These are phyloP conservation scores for Bicyclus anynana DNA, from an alignment of 1,140 invertebrate species.

Conservation along the genomic window DNA sequence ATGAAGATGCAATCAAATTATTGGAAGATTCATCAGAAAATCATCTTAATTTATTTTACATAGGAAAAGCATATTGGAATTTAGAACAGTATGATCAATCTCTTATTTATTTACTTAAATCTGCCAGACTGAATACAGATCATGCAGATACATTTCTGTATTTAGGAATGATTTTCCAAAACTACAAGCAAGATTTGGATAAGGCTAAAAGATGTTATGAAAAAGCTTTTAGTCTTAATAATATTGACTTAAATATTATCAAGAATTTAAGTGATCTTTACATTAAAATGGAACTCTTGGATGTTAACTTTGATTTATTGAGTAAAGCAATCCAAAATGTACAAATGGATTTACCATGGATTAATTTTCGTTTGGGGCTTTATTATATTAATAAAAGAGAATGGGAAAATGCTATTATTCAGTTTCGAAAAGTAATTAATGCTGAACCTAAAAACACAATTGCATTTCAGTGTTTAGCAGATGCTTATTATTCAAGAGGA, in stretches of 20 bases:
- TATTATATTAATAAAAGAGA: slow-evolving; percentile 86
- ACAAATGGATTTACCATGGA: slow-evolving; percentile 81
- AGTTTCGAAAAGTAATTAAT: slow-evolving; percentile 87
- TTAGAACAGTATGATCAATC: slow-evolving; percentile 79
- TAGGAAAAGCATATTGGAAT: slow-evolving; percentile 83
- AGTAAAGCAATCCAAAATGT: slow-evolving; percentile 77
- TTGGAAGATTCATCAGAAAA: slow-evolving; percentile 71
- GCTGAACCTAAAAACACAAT: slow-evolving; percentile 83
- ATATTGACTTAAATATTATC: slow-evolving; percentile 80
- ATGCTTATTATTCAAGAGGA: slow-evolving; percentile 90
- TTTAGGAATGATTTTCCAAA: slow-evolving; percentile 86
- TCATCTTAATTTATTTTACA: slow-evolving; percentile 78
- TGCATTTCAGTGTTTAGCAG: slow-evolving; percentile 91
- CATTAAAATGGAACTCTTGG: slow-evolving; percentile 81
- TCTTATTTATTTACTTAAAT: slow-evolving; percentile 82
- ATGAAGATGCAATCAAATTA: slow-evolving; percentile 76
- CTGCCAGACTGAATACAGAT: slow-evolving; percentile 85
- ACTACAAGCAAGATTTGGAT: slow-evolving; percentile 78
- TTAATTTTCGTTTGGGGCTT: slow-evolving; percentile 88
- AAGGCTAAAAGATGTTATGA: slow-evolving; percentile 89
- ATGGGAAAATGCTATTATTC: slow-evolving; percentile 84
- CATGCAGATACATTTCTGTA: slow-evolving; percentile 85
- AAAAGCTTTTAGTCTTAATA: slow-evolving; percentile 87
- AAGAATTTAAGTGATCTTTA: slow-evolving; percentile 87
- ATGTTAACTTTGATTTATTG: slow-evolving; percentile 84